A percentile compares a stretch with the other conserved stretches of the same genome.
Evolutionary conservation across 2,888 invertebrate species (phyloP).

Genomic region (Ormyrus pomaceus): DNA sequence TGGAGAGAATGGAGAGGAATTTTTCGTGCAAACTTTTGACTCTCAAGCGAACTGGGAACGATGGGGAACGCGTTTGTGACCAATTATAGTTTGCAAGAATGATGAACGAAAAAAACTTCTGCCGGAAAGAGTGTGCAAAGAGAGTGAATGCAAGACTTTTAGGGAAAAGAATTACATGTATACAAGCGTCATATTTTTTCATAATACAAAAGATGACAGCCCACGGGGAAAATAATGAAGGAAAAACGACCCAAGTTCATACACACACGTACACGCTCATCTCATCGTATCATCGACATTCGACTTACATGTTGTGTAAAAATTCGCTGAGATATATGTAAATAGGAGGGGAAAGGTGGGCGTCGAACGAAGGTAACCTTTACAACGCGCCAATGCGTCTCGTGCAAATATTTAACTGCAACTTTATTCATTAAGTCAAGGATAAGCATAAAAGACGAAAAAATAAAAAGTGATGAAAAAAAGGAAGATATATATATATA

Average conservation of each 20-base stretch:
- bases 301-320: constrained; percentile 57
- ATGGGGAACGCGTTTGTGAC: constrained; percentile 42
- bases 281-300: constrained; percentile 48
- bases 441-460: constrained; percentile 44
- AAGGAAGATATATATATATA: background rate
- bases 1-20: background rate
- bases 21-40: constrained; percentile 38
- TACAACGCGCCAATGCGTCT: constrained; percentile 61
- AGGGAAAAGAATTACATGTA: constrained; percentile 20
- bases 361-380: constrained; percentile 56
- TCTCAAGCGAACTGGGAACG: constrained; percentile 14
- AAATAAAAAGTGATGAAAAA: constrained; percentile 53
- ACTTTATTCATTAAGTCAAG: constrained; percentile 58
- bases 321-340: constrained; percentile 57
- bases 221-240: background rate
- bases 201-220: constrained; percentile 30
- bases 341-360: constrained; percentile 48
- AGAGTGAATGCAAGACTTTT: constrained; percentile 46
- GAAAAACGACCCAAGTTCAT: constrained; percentile 32
- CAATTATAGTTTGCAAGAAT: constrained; percentile 49
- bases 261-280: constrained; percentile 36
- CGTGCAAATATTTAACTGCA: constrained; percentile 66
- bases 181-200: constrained; percentile 56
- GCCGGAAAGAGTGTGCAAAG: constrained; percentile 69
- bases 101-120: constrained; percentile 69